These are phyloP conservation scores for Rhynchotus rufescens DNA, from an alignment of 2,797 vertebrate species.

Conservation along the genomic window DNA sequence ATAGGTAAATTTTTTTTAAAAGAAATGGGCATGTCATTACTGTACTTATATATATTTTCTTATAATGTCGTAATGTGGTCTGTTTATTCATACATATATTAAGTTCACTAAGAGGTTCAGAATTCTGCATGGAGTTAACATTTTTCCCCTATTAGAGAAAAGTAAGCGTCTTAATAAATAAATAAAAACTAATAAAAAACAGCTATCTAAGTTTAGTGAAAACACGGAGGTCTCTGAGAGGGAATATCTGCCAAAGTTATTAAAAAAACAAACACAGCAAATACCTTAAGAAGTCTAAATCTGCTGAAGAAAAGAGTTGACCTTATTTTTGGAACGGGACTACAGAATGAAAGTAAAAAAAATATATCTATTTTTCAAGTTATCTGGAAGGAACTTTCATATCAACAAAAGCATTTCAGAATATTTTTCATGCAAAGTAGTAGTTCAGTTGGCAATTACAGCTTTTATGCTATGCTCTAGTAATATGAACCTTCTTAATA, in stretches of 20 bases:
- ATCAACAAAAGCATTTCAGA: constrained; percentile 52
- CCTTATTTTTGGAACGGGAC: background rate
- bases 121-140: background rate
- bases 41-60: background rate
- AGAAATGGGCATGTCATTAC: background rate
- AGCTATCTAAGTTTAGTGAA: background rate
- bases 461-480: constrained; percentile 8
- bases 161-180: background rate
- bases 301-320: background rate
- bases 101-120: background rate
- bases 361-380: background rate
- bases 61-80: background rate
- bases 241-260: background rate
- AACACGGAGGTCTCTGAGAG: background rate
- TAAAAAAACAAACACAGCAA: background rate
- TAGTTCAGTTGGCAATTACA: constrained; percentile 48
- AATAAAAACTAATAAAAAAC: background rate
- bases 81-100: background rate
- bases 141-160: background rate
- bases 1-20: background rate
- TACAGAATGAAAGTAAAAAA: constrained; percentile 17
- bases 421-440: constrained; percentile 36
- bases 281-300: background rate
- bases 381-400: constrained; percentile 32
- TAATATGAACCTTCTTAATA: constrained; percentile 46